Evolutionary conservation across 2,888 invertebrate genomes (phyloP), one percentile per base, ranked within the genome.

Genomic region (Sialis fuliginosa): DNA sequence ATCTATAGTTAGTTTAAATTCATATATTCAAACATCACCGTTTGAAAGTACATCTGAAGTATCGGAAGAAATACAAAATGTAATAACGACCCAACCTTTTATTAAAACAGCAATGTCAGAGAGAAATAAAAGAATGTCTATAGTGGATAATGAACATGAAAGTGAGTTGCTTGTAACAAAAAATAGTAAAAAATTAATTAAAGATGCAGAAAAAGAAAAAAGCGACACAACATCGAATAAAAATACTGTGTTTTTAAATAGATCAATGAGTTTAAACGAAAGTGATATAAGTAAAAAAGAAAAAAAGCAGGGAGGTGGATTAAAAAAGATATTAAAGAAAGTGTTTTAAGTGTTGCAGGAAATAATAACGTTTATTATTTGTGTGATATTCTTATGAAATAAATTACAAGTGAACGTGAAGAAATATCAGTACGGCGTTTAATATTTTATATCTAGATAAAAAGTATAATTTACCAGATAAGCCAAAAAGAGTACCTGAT

Each of bases 261-360:
- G 45, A 10, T 45, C 45, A 5, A 30, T 30, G 10, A 45, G 45
- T 10, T 33, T 45, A 12, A 45, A 33, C n/a, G 30, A 22, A 9
- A 7, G 22, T 6, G 31, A 12, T 13, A 56, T 33, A 51, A 60
- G 57, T 34, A 69, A 67, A 50, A 78, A 77, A 56, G 67, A 68
- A 52, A 76, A 74, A 57, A 82, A 79, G 62, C 71, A 68, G 56
- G 77, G 78, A 58, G 74, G 78, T 58, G 74, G 79, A 57, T 71
- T 87, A 53, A 84, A 79, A 62, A 81, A 79, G 65, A 77, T 86
- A 61, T 74, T 85, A 60, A 83, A 77, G 56, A 85, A 83, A 70
- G 79, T 86, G 60, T 86, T 86, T 70, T 81, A 71, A 75, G 6
- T 37, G 37, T 37, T 37, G n/a, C n/a, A 10, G 37, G 12, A 12